Conservation (phyloP, 2,797 vertebrate species). For the Urosaurus nigricauda region DNA sequence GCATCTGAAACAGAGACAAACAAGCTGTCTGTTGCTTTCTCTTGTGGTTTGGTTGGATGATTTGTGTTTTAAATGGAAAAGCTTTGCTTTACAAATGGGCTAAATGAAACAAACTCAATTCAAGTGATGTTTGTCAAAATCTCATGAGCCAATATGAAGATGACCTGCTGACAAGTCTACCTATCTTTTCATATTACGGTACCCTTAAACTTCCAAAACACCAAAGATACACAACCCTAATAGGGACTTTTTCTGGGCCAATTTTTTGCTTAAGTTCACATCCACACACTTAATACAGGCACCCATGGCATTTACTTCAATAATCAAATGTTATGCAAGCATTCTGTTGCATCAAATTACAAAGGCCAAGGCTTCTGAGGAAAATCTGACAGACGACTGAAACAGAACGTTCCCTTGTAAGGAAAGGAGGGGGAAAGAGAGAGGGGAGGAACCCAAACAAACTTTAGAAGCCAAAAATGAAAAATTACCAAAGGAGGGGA, state of each 20-base stretch:
- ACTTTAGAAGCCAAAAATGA: conserved; percentile 42
- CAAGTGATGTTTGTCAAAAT: neutral
- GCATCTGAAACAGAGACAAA: neutral
- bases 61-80: neutral
- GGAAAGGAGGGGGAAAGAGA: neutral
- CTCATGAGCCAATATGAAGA: neutral
- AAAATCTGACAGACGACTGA: conserved; percentile 54
- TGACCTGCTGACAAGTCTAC: neutral
- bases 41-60: neutral
- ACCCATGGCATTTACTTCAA: conserved; percentile 38
- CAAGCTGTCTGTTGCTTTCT: neutral
- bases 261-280: conserved; percentile 36
- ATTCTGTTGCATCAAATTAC: conserved; percentile 64
- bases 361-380: conserved; percentile 61
- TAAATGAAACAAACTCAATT: neutral
- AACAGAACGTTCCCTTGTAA: conserved; percentile 58
- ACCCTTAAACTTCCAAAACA: neutral
- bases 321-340: conserved; percentile 60
- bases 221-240: neutral
- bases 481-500: conserved; percentile 25
- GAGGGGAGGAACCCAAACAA: neutral
- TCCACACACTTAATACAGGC: conserved; percentile 11
- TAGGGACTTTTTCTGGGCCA: conserved; percentile 4
- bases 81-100: neutral
- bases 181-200: neutral